Evolutionary conservation across 2,888 invertebrate species (phyloP), one percentile per base, ranked within the genome.

Genomic region (Polydrusus tereticollis): DNA sequence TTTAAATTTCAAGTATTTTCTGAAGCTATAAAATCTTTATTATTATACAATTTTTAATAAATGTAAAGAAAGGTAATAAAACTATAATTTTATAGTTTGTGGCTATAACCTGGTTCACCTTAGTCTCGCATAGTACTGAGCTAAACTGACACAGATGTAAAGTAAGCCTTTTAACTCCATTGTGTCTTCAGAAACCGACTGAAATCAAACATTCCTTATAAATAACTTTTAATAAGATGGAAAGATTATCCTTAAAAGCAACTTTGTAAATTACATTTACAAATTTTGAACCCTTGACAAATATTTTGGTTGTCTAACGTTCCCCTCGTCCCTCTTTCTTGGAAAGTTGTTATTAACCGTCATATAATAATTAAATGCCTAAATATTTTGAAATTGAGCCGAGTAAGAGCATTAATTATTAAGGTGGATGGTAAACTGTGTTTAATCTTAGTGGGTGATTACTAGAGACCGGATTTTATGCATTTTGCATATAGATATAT

Each of bases 271-370:
- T 52, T 52, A 52, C 52, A 16, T 52, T 52, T 14, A 52, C 52
- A 29, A 52, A 52, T 52, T 52, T 52, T 52, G 29, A 52, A 29
- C 52, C 52, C 29, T n/a, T 16, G 52, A 52, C 52, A 52, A 52
- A 52, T 52, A 52, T 52, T 52, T 52, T 52, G 26, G 52, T 52
- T 52, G 52, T 52, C 47, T 52, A 29, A 52, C 52, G 52, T 29
- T 52, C 29, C 16, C 29, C 52, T 26, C 29, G 14, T 52, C 52
- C 29, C 52, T 26, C 12, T 52, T 26, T 52, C 52, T 52, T 52
- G 29, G 21, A 52, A 52, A 21, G 12, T 29, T 52, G 29, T 29
- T 52, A 52, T 52, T 52, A 52, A 29, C 10, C 52, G 47, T 47
- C 47, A 47, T 23, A 47, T 47, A 21, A 21, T 47, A 47, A 47